Evolutionary conservation across 2,113 vertebrate genomes (phyloP).

Genomic region (Pelodiscus sinensis): DNA sequence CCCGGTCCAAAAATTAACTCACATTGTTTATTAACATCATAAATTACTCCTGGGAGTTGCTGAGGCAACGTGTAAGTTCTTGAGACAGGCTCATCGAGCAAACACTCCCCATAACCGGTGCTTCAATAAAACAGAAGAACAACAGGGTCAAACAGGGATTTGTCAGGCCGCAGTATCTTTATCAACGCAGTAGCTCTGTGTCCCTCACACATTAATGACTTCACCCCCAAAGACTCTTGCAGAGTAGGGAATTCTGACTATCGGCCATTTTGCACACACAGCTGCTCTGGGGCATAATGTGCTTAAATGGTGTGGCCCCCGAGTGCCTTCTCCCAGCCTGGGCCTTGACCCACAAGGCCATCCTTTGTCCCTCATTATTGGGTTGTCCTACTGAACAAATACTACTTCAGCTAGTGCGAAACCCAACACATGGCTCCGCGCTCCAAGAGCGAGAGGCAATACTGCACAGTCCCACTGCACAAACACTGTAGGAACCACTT

Average conservation of each 20-base stretch:
- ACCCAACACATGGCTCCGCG: neutral
- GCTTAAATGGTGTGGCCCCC: neutral
- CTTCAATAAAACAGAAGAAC: conserved; percentile 85
- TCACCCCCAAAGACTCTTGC: neutral
- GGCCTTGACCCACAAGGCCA: neutral
- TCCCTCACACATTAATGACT: neutral
- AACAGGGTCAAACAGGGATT: neutral
- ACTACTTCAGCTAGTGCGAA: neutral
- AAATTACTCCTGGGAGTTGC: conserved; percentile 92
- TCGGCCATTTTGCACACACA: neutral
- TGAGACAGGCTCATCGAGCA: conserved; percentile 94
- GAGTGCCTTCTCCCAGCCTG: neutral
- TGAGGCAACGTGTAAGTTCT: conserved; percentile 90
- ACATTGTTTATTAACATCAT: conserved; percentile 97
- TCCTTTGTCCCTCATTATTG: neutral
- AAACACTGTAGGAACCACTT: neutral
- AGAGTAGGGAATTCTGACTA: neutral
- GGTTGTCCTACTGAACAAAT: neutral
- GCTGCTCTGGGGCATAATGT: neutral
- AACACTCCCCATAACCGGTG: conserved; percentile 97
- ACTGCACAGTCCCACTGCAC: neutral
- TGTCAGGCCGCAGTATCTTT: neutral
- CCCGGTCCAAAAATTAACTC: conserved; percentile 98
- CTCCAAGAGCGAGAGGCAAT: neutral
- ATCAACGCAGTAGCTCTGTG: neutral